Conservation (phyloP, 2,888 invertebrate species). For the Pristionchus arcanus region DNA sequence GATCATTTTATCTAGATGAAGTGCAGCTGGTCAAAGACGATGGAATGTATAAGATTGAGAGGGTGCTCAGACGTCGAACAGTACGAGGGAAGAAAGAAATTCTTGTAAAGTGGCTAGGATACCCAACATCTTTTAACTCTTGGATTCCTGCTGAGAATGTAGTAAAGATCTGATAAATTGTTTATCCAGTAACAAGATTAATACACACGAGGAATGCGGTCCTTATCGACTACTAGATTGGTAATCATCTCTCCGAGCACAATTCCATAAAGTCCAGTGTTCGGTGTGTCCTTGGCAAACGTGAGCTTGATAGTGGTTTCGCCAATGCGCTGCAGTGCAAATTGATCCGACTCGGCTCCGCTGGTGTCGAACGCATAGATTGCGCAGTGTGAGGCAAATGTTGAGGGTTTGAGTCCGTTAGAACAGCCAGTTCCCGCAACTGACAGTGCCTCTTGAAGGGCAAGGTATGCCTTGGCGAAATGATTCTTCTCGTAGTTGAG, state of each 20-base stretch:
- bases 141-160: slow-evolving; percentile 7
- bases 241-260: slow-evolving; percentile 15
- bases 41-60: not conserved
- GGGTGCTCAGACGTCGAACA: not conserved
- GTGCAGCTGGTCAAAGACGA: not conserved
- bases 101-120: not conserved
- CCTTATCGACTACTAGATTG: not conserved
- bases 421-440: not conserved
- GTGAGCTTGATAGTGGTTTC: not conserved
- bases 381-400: no score
- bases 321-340: not conserved
- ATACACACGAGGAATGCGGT: slow-evolving; percentile 5
- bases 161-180: not conserved
- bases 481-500: not conserved
- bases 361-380: no score
- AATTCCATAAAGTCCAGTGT: not conserved
- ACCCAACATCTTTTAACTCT: not conserved
- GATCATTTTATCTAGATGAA: not conserved
- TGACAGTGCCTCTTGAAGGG: not conserved
- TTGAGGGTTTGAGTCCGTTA: no score
- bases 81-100: not conserved
- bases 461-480: not conserved
- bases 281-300: not conserved
- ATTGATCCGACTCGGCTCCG: not conserved
- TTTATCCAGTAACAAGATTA: not conserved